Base-by-base conservation (phyloP, 1,140 invertebrate genomes). In the Aphaenogaster floridana region DNA sequence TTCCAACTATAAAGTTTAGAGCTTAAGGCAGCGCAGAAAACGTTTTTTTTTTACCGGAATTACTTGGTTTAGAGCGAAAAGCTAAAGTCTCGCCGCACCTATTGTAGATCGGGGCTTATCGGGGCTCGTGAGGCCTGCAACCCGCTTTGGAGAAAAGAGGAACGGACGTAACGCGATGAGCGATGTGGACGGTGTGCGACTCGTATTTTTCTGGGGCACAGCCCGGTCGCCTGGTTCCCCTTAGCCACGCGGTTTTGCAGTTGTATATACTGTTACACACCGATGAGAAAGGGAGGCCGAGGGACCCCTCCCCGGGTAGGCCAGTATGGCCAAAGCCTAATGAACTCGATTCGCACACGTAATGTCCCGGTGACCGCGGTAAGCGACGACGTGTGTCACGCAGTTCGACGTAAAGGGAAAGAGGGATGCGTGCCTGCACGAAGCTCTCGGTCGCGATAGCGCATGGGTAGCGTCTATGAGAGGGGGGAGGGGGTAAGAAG, bases 181-280 rank as follows among this genome's bases (percentile, higher is more conserved):
- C 28, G 28, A 28, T 0, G 28, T 28, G 28, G 28, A 28, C 28
- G 28, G 28, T 28, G 28, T 34, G 21, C 34, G 36, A 45, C 72
- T 34, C 15, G 21, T 45, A 50, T 78, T 69, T 86, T 86, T 86
- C 77, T 81, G 61, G 77, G 42, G 54, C 52, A 21, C 36, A 79
- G 48, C 21, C 48, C 52, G 57, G 36, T 79, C 61, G 17, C 64
- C 50, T 59, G 63, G 50, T 86, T 80, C n/a, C 63, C 50, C 77
- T 66, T 17, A n/a, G 45, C 42, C 17, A 36, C 6, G 48, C 15
- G 74, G 61, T 86, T 86, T 81, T 59, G 42, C 85, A 57, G 77
- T 66, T 71, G n/a, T 71, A 86, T 79, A 80, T 86, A 86, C 85
- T 86, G 85, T 86, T 86, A 86, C 42, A 69, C 15, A 50, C 21